These are phyloP conservation scores for Agrypnia vestita DNA, from an alignment of 1,140 invertebrate species.

Conservation along the genomic window DNA sequence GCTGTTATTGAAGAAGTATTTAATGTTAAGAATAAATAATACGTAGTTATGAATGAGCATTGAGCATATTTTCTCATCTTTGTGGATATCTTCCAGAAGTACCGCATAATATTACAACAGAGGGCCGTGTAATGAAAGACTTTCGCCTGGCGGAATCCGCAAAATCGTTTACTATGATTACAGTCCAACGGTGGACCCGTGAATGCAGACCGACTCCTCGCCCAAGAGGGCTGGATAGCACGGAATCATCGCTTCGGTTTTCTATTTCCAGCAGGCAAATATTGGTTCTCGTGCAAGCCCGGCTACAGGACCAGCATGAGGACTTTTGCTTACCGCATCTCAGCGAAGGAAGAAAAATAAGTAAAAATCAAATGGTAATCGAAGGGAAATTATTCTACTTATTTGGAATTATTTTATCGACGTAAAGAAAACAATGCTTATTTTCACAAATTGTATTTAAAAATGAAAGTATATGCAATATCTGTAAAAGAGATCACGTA, in stretches of 20 bases:
- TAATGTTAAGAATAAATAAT: background rate
- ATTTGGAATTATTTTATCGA: too few species aligned
- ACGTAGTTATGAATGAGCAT: conserved; percentile 5
- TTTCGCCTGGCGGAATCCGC: conserved; percentile 23
- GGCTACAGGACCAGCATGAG: background rate
- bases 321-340: too few species aligned
- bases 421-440: too few species aligned
- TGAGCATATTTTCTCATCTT: too few species aligned
- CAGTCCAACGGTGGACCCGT: conserved; percentile 17
- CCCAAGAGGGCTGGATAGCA: background rate
- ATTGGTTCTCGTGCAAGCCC: conserved; percentile 33
- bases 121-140: conserved; percentile 28
- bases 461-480: too few species aligned
- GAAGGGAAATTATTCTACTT: too few species aligned
- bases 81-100: background rate
- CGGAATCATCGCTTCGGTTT: background rate
- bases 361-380: too few species aligned
- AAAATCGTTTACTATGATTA: conserved; percentile 38
- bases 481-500: too few species aligned
- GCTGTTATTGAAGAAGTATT: too few species aligned
- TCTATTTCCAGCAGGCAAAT: conserved; percentile 36
- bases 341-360: too few species aligned
- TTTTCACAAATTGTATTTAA: too few species aligned
- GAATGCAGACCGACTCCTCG: conserved; percentile 18
- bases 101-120: background rate